Evolutionary conservation across 2,888 invertebrate species (phyloP).

Genomic region (Beris chalybata): DNA sequence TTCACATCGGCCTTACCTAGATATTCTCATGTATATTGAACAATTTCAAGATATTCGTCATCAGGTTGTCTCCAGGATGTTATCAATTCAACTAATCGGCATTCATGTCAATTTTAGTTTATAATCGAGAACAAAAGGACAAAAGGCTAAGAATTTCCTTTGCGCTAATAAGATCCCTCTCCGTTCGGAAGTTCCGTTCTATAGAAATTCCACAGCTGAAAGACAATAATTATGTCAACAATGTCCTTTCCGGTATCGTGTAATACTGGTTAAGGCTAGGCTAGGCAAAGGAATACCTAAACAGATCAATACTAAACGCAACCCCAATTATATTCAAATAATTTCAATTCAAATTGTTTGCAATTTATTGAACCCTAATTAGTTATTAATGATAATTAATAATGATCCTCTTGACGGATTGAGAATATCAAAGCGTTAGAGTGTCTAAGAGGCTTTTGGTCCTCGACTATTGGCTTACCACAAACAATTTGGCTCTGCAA

Average conservation of each 20-base stretch:
- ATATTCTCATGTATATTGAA: too few relatives aligned
- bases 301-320: too few relatives aligned
- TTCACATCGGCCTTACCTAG: too few relatives aligned
- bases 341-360: constrained; percentile 18
- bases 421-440: neutral
- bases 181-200: neutral
- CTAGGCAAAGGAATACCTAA: too few relatives aligned
- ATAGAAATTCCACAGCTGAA: neutral
- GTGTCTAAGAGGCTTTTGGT: neutral
- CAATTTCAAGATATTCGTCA: neutral
- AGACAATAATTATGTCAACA: constrained; percentile 16
- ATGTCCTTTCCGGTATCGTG: neutral
- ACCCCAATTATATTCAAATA: constrained; percentile 11
- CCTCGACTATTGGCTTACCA: constrained; percentile 14
- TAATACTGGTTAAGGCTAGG: too few relatives aligned
- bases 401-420: constrained; percentile 3
- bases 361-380: constrained; percentile 17
- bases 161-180: neutral
- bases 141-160: neutral
- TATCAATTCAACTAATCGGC: constrained; percentile 16
- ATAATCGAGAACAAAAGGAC: constrained; percentile 10
- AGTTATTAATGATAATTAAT: constrained; percentile 22
- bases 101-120: constrained; percentile 5
- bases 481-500: constrained; percentile 20
- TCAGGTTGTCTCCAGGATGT: neutral